Percentiles rank a stretch among this genome's conserved stretches.
phyloP scores from a whole-genome alignment of 1,140 invertebrate genomes.

The Panagrolaimus sp. region DNA sequence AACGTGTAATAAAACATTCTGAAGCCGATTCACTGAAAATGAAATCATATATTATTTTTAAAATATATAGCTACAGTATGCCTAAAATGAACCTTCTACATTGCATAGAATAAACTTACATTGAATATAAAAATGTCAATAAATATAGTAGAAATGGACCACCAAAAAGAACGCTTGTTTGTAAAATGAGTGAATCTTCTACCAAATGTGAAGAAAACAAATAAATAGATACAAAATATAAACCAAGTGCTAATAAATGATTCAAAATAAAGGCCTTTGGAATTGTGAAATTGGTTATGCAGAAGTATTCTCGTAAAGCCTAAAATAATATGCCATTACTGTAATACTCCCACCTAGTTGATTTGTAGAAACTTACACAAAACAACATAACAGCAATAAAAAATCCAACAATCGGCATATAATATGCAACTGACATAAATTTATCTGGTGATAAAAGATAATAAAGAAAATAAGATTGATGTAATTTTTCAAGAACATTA shows the following conservation, averaged over 20 bases:
- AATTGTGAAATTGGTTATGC: neutral
- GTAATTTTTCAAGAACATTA: constrained; percentile 6
- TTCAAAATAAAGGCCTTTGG: neutral
- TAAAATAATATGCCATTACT: neutral
- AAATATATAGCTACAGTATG: neutral
- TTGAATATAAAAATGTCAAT: neutral
- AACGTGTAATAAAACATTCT: neutral
- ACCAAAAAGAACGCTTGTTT: neutral
- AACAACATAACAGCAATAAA: neutral
- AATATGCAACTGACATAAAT: constrained; percentile 7
- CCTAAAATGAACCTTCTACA: too few species aligned
- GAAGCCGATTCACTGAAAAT: neutral
- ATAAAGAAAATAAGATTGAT: constrained; percentile 6
- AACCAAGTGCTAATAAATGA: neutral
- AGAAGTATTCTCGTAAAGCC: neutral
- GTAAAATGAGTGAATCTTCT: neutral
- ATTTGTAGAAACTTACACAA: neutral
- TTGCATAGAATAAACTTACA: too few species aligned
- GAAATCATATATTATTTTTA: too few species aligned
- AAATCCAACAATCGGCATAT: neutral
- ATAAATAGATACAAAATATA: neutral
- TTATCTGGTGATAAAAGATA: neutral
- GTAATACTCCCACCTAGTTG: neutral
- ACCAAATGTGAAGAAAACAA: neutral
- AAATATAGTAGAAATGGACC: neutral